phyloP scores from a whole-genome alignment of 2,113 vertebrate genomes.

The Serilophus lunatus region DNA sequence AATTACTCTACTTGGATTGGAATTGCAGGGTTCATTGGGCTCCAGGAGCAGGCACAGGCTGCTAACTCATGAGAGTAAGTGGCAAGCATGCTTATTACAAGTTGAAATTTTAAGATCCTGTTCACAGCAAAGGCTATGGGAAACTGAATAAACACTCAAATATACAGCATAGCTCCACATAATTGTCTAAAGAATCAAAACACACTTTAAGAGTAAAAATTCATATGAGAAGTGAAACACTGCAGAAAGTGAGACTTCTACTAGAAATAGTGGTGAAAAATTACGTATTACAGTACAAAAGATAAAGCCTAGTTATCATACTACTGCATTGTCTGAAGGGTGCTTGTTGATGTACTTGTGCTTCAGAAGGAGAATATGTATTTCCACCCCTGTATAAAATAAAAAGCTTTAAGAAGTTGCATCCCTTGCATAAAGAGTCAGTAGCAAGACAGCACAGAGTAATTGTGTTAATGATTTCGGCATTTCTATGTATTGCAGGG shows the following conservation, averaged over 20 bases:
- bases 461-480: background rate
- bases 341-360: background rate
- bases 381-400: background rate
- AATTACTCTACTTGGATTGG: background rate
- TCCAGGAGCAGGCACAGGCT: background rate
- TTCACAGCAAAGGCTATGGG: background rate
- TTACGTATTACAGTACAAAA: background rate
- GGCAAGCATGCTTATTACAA: background rate
- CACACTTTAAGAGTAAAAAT: background rate
- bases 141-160: background rate
- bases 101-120: background rate
- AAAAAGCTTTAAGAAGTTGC: background rate
- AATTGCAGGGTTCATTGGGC: background rate
- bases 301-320: background rate
- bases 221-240: background rate
- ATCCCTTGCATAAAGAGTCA: background rate
- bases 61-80: accelerated
- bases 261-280: background rate
- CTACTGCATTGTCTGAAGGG: background rate
- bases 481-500: background rate
- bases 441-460: background rate
- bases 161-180: background rate
- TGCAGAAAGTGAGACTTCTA: background rate
- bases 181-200: background rate
- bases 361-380: background rate